Evolutionary conservation across 2,113 vertebrate species (phyloP).

Genomic region (Perca fluviatilis): DNA sequence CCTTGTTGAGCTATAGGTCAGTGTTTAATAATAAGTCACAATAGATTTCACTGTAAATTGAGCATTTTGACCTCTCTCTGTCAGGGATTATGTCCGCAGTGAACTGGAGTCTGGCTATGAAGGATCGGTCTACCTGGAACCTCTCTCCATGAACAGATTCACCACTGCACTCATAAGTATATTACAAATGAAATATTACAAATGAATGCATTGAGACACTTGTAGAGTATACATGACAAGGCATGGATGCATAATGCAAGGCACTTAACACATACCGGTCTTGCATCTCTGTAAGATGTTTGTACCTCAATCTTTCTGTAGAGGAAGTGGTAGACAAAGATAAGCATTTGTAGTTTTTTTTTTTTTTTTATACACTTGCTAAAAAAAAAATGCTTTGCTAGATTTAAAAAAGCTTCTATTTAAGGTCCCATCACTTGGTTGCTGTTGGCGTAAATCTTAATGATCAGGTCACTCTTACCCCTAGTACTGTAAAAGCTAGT

Average conservation of each 20-base stretch:
- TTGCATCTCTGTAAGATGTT: not conserved
- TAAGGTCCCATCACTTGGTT: not conserved
- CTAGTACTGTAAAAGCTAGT: not conserved
- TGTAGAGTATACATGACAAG: not conserved
- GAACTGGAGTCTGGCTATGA: constrained; percentile 96
- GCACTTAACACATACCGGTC: not conserved
- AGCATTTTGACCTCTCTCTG: constrained; percentile 38
- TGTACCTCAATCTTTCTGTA: not conserved
- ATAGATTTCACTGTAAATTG: constrained; percentile 11
- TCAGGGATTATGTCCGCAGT: constrained; percentile 96
- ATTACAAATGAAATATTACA: constrained; percentile 26
- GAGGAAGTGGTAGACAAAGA: not conserved
- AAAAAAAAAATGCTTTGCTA: not conserved
- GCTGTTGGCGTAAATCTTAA: not conserved
- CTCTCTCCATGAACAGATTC: constrained; percentile 97
- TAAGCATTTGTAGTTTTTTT: not conserved
- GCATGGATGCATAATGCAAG: not conserved
- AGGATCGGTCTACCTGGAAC: constrained; percentile 96
- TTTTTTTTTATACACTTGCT: not conserved
- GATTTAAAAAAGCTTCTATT: not conserved
- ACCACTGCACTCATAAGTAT: constrained; percentile 96
- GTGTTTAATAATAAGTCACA: constrained; percentile 1
- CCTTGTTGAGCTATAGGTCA: not conserved
- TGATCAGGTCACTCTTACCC: not conserved
- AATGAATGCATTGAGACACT: not conserved